phyloP scores from a whole-genome alignment of 2,797 vertebrate genomes.

The Sebastes vulpes region DNA sequence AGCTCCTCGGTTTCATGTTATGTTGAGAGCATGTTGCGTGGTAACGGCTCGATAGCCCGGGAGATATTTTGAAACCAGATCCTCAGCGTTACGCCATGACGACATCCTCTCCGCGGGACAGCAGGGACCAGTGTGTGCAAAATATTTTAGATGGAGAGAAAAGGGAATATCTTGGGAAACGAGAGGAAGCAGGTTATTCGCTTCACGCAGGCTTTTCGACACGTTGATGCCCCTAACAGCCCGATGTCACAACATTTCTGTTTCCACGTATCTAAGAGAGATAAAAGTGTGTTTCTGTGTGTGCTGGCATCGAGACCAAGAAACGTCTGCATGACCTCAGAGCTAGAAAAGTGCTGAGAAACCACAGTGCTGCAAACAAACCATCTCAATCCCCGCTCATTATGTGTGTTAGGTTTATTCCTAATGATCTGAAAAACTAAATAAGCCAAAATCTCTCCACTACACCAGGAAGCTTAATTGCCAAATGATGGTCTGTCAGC shows the following conservation, averaged over 20 bases:
- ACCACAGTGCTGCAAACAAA: constrained; percentile 49
- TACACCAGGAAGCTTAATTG: constrained; percentile 27
- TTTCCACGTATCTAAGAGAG: not conserved
- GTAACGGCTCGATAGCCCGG: constrained; percentile 63
- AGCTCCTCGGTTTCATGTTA: constrained; percentile 59
- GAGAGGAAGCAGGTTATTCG: constrained; percentile 54
- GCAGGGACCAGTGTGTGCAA: constrained; percentile 34
- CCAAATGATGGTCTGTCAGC: constrained; percentile 60
- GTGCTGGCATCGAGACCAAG: not conserved
- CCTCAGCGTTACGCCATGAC: constrained; percentile 54
- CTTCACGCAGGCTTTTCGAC: constrained; percentile 28
- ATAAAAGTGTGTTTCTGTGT: constrained; percentile 13
- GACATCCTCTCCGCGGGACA: constrained; percentile 46
- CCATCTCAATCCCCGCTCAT: constrained; percentile 48
- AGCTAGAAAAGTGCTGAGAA: constrained; percentile 14
- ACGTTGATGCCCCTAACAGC: constrained; percentile 4
- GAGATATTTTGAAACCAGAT: constrained; percentile 77
- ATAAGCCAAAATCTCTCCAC: constrained; percentile 45
- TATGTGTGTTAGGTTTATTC: constrained; percentile 59
- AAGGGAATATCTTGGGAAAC: constrained; percentile 29
- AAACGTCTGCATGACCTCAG: constrained; percentile 35
- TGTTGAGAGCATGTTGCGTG: constrained; percentile 66
- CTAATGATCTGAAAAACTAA: constrained; percentile 71
- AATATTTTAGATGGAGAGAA: constrained; percentile 35
- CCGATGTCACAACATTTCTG: constrained; percentile 10